Evolutionary conservation across 2,888 invertebrate genomes (phyloP).

Genomic region (Nesidiocoris tenuis): DNA sequence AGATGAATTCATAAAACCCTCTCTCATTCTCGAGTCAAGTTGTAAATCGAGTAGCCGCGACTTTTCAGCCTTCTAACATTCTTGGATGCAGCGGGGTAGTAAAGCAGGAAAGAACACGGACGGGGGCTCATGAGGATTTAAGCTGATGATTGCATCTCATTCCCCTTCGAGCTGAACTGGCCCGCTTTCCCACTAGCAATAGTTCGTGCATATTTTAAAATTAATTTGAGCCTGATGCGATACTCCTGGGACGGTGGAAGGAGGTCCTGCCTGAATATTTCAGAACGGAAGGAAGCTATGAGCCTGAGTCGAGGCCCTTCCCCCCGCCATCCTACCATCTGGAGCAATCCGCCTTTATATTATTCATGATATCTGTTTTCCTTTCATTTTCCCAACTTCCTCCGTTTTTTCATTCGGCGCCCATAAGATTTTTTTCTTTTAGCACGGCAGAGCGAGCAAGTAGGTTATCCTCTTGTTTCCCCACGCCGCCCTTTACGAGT

Average conservation of each 20-base stretch:
- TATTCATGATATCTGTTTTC: conserved; percentile 43
- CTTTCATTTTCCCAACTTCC: conserved; percentile 35
- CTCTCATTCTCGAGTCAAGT: neutral
- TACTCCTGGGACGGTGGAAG: conserved; percentile 7
- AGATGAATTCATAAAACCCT: too few species aligned
- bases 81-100: neutral
- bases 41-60: neutral
- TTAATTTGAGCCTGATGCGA: conserved; percentile 32
- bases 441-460: neutral
- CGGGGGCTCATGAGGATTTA: conserved; percentile 19
- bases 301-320: neutral
- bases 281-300: conserved; percentile 17
- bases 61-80: neutral
- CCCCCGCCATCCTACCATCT: neutral
- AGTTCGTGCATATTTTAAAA: conserved; percentile 40
- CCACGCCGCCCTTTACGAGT: too few species aligned
- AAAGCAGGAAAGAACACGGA: neutral
- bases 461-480: neutral
- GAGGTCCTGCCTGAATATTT: conserved; percentile 18
- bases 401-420: neutral
- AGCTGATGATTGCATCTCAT: conserved; percentile 32
- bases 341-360: conserved; percentile 30
- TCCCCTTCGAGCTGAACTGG: neutral
- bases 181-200: neutral
- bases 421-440: neutral